Base-by-base conservation (phyloP, 92 coral and sea anemone species). In the Metridium senile region DNA sequence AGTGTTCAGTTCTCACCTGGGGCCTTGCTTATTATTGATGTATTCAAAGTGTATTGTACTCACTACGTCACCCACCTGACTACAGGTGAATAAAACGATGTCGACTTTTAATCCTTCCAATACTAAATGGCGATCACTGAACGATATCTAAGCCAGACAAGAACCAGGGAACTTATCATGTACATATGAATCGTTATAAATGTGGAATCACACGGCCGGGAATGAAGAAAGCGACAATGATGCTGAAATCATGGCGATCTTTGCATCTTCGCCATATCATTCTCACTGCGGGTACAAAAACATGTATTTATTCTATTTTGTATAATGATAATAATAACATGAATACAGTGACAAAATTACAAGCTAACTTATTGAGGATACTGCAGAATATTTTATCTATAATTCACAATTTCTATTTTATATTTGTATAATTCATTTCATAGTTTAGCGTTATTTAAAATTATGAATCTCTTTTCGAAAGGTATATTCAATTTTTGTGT, bases 211-310 rank as follows among this genome's bases (percentile, higher is more conserved):
- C 30, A 58, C 21, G 30, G 26, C 59, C 2, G 25, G 69, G 4
- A 31, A 63, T 30, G 28, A 26, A 29, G 76, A 71, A 0, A 27
- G 52, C 30, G 78, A 73, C 21, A 58, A 51, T 2, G 78, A 73
- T 26, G 68, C 31, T 57, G 78, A 73, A 58, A 33, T 73, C 26
- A 58, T 58, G 67, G 68, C 66, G 21, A 73, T 73, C n/a, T 71
- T 71, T 53, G 76, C 76, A 8, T 51, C 26, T 19, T 25, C 49
- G 27, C 65, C 76, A 21, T 17, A 63, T 29, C 69, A 30, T 3
- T 63, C 69, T 1, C 39, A 63, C 8, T 30, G 16, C 9, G 45
- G 69, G 69, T 63, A 63, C 28, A 26, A 27, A 31, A 29, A 28
- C 23, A 3, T 31, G 2, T 63, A 0, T 58, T n/a, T n/a, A n/a